phyloP scores from a whole-genome alignment of 2,888 invertebrate genomes.

The Eupithecia insigniata region DNA sequence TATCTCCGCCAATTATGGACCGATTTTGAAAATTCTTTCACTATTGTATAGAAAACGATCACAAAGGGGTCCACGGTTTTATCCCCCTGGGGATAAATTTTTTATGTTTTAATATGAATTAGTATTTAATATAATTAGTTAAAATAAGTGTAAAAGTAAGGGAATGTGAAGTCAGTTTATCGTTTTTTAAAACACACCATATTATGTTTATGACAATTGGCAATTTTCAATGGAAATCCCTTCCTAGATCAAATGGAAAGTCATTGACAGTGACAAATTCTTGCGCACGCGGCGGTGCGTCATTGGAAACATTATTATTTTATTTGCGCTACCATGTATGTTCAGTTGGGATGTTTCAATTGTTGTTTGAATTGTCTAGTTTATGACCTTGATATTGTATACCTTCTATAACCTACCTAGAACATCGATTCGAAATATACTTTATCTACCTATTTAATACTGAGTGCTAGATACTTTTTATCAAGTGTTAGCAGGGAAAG shows the following conservation, averaged over 20 bases:
- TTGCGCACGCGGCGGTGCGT: neutral
- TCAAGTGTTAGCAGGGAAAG: neutral
- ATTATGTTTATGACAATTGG: neutral
- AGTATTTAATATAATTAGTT: no score
- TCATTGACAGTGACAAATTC: neutral
- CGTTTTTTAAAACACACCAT: no score
- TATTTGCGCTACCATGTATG: slow-evolving; percentile 2
- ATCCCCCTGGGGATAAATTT: no score
- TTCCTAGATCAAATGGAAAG: neutral
- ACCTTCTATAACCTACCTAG: neutral
- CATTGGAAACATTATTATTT: neutral
- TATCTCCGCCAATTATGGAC: no score
- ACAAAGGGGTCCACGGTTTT: no score
- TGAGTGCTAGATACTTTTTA: neutral
- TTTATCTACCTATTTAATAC: neutral
- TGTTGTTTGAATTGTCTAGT: neutral
- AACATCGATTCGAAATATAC: neutral
- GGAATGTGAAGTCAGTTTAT: no score
- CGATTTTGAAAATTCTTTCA: no score
- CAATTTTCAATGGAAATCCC: neutral
- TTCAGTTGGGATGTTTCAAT: neutral
- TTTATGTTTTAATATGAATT: no score
- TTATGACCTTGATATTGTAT: neutral
- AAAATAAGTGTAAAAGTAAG: no score
- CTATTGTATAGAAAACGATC: no score